A percentile compares a stretch with the other conserved stretches of the same genome.
These are phyloP conservation scores for Drosophila virilis DNA, from an alignment of 1,140 invertebrate genomes.

Conservation along the genomic window DNA sequence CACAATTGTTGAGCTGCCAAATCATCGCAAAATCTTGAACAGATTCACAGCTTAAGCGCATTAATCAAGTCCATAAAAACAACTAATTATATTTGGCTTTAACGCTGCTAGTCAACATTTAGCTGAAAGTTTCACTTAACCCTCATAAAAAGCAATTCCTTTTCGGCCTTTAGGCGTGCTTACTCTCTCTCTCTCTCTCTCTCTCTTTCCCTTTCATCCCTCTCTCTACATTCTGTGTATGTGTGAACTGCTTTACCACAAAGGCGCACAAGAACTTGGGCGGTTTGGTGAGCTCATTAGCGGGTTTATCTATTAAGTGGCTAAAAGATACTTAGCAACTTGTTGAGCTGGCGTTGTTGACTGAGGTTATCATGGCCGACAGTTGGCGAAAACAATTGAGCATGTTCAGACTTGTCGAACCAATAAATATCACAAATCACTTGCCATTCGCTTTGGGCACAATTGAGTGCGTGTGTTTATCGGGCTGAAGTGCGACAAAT, in stretches of 20 bases:
- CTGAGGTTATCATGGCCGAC: neutral
- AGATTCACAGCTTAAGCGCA: conserved; percentile 29
- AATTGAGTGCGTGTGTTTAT: conserved; percentile 57
- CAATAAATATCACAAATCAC: conserved; percentile 46
- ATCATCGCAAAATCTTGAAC: conserved; percentile 29
- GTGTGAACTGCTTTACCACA: conserved; percentile 11
- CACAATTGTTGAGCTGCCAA: conserved; percentile 23
- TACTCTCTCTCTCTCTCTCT: neutral
- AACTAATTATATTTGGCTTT: conserved; percentile 48
- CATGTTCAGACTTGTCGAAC: conserved; percentile 24
- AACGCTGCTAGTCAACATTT: conserved; percentile 18
- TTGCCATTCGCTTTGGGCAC: conserved; percentile 22
- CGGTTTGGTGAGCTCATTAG: conserved; percentile 42
- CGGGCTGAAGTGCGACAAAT: conserved; percentile 53
- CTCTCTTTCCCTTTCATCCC: neutral
- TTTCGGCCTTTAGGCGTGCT: conserved; percentile 20
- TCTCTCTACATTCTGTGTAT: neutral
- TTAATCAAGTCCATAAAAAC: conserved; percentile 27
- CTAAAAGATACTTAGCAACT: conserved; percentile 25
- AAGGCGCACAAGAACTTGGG: conserved; percentile 13
- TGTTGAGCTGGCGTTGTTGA: conserved; percentile 30
- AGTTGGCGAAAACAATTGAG: conserved; percentile 9
- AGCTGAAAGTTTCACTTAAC: conserved; percentile 19
- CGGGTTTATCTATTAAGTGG: conserved; percentile 44
- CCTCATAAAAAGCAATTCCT: conserved; percentile 41